Conservation (phyloP, 2,888 invertebrate genomes). For the Lordiphosa andalusiaca region DNA sequence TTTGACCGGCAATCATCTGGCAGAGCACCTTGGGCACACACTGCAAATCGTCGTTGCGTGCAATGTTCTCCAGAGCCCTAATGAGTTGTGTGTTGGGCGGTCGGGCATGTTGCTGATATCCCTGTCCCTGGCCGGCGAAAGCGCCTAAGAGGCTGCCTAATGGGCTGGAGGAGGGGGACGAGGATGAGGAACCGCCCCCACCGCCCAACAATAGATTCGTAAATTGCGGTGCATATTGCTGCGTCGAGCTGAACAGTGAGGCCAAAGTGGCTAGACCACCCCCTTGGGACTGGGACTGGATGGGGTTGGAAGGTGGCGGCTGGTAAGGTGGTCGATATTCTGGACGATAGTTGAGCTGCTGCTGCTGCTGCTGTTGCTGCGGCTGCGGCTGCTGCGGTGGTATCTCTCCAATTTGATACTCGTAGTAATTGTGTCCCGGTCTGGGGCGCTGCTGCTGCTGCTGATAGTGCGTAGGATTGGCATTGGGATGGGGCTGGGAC, state of each 20-base stretch:
- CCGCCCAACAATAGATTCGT: slow-evolving; percentile 74
- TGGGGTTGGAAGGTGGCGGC: slow-evolving; percentile 12
- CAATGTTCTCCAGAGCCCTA: slow-evolving; percentile 83
- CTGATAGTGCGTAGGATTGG: slow-evolving; percentile 35
- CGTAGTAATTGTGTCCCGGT: slow-evolving; percentile 71
- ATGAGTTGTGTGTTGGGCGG: slow-evolving; percentile 78
- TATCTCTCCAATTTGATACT: slow-evolving; percentile 76
- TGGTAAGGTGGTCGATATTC: slow-evolving; percentile 53
- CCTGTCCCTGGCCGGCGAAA: slow-evolving; percentile 56
- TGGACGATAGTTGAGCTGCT: slow-evolving; percentile 58
- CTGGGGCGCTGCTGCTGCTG: slow-evolving; percentile 43
- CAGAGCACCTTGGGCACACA: slow-evolving; percentile 91
- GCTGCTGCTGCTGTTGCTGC: slow-evolving; percentile 31
- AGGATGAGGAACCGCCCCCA: slow-evolving; percentile 32
- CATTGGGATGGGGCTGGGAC: slow-evolving; percentile 18
- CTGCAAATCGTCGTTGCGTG: slow-evolving; percentile 87
- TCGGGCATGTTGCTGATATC: slow-evolving; percentile 38
- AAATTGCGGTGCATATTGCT: slow-evolving; percentile 79
- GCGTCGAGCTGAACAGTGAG: slow-evolving; percentile 61
- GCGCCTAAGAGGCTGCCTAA: slow-evolving; percentile 77
- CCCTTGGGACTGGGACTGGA: slow-evolving; percentile 3
- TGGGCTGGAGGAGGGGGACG: slow-evolving; percentile 49
- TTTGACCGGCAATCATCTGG: slow-evolving; percentile 85
- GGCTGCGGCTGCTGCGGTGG: slow-evolving; percentile 54
- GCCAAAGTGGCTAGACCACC: slow-evolving; percentile 71